Evolutionary conservation across 2,113 vertebrate species (phyloP).

Genomic region (Acanthochromis polyacanthus): DNA sequence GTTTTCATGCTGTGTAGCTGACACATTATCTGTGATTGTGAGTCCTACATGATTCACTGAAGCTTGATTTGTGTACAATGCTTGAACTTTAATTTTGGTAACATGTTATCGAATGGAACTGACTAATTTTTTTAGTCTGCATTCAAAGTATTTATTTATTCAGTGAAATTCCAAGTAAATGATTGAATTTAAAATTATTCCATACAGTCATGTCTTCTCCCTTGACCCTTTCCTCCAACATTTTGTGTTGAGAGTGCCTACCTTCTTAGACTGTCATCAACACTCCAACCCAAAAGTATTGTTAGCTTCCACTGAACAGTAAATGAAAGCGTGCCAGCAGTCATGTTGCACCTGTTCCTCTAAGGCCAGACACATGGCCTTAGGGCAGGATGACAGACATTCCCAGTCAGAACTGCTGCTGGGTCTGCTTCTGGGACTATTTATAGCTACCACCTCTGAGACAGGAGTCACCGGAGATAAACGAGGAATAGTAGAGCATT

Average conservation of each 20-base stretch:
- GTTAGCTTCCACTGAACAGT: conserved; percentile 1
- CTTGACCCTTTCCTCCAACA: too few species aligned
- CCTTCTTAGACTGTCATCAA: too few species aligned
- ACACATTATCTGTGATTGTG: neutral
- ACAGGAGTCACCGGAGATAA: conserved; percentile 13
- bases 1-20: neutral
- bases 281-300: too few species aligned
- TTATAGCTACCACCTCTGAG: conserved; percentile 61
- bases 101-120: neutral
- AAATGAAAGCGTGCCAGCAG: conserved; percentile 40
- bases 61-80: neutral
- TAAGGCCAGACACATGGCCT: conserved; percentile 44
- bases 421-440: conserved; percentile 49
- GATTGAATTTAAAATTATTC: neutral
- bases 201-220: neutral
- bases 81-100: neutral
- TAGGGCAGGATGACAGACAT: conserved; percentile 53
- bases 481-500: neutral
- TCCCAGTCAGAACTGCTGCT: conserved; percentile 53
- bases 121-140: neutral
- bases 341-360: conserved; percentile 59
- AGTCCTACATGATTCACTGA: neutral
- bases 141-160: conserved; percentile 1
- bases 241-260: too few species aligned
- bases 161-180: neutral